phyloP scores from a whole-genome alignment of 2,888 invertebrate species.

The Cataglyphis albicans region DNA sequence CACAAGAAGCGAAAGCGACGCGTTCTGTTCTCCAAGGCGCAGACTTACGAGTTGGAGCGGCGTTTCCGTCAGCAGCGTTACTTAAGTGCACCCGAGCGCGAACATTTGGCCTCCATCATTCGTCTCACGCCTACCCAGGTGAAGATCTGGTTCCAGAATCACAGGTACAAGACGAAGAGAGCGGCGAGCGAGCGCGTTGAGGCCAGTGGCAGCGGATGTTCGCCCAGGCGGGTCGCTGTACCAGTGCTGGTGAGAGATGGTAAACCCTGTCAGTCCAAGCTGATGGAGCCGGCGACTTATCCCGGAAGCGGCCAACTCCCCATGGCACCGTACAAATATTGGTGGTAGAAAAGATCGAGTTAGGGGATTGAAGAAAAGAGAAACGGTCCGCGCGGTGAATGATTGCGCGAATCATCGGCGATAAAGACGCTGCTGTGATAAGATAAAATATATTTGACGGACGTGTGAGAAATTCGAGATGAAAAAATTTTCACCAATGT shows the following conservation, averaged over 20 bases:
- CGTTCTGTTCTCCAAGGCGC: slow-evolving; percentile 98
- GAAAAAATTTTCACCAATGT: neutral
- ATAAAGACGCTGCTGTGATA: neutral
- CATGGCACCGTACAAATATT: slow-evolving; percentile 84
- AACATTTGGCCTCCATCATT: slow-evolving; percentile 97
- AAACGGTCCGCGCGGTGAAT: neutral
- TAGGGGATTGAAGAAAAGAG: neutral
- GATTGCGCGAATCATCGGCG: neutral
- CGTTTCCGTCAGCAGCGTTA: slow-evolving; percentile 98
- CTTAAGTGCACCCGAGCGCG: slow-evolving; percentile 98
- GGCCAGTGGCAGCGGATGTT: slow-evolving; percentile 90
- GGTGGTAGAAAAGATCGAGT: slow-evolving; percentile 86
- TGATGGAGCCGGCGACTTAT: slow-evolving; percentile 79
- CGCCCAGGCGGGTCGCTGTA: slow-evolving; percentile 96
- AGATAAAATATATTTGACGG: neutral
- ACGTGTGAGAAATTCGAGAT: neutral
- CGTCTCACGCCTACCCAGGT: slow-evolving; percentile 98
- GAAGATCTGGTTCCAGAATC: slow-evolving; percentile 99
- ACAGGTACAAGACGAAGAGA: slow-evolving; percentile 98
- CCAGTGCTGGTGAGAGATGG: slow-evolving; percentile 98
- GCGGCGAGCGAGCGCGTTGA: slow-evolving; percentile 95
- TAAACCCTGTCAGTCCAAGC: slow-evolving; percentile 91
- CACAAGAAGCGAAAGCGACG: slow-evolving; percentile 97
- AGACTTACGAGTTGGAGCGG: slow-evolving; percentile 98
- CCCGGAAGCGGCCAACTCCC: slow-evolving; percentile 80